Evolutionary conservation across 2,113 vertebrate genomes (phyloP).

Genomic region (Cromileptes altivelis): DNA sequence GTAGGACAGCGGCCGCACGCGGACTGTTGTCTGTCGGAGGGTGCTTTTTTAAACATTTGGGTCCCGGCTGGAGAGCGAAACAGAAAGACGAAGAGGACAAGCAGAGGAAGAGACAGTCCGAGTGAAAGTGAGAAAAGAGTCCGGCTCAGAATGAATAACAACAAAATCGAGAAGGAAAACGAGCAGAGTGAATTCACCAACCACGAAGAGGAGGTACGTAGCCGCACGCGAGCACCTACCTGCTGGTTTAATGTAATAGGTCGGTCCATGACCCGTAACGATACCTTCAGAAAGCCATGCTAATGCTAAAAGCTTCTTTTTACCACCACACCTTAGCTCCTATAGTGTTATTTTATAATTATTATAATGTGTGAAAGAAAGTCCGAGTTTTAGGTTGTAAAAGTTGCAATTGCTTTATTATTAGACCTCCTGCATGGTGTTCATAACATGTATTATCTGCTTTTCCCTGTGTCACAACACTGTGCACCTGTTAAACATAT

Average conservation of each 20-base stretch:
- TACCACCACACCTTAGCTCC: background rate
- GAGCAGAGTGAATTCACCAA: slow-evolving; percentile 83
- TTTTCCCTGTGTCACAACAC: background rate
- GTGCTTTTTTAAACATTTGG: slow-evolving; percentile 5
- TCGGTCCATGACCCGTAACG: slow-evolving; percentile 28
- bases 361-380: no score
- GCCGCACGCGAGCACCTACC: slow-evolving; percentile 28
- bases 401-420: slow-evolving; percentile 31
- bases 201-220: slow-evolving; percentile 85
- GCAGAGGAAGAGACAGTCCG: slow-evolving; percentile 26
- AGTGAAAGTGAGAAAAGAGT: slow-evolving; percentile 49
- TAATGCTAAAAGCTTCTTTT: background rate
- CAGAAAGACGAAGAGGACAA: background rate
- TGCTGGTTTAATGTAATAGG: slow-evolving; percentile 10
- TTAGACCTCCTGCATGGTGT: background rate
- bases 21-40: slow-evolving; percentile 55
- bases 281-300: slow-evolving; percentile 10
- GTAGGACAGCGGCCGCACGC: slow-evolving; percentile 65
- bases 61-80: slow-evolving; percentile 36
- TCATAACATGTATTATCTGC: background rate
- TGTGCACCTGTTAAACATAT: background rate
- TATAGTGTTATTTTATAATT: rapidly evolving
- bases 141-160: slow-evolving; percentile 81
- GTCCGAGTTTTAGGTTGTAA: background rate
- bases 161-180: slow-evolving; percentile 82